These are phyloP conservation scores for Caenorhabditis becei DNA, from an alignment of 2,888 invertebrate species.

Conservation along the genomic window DNA sequence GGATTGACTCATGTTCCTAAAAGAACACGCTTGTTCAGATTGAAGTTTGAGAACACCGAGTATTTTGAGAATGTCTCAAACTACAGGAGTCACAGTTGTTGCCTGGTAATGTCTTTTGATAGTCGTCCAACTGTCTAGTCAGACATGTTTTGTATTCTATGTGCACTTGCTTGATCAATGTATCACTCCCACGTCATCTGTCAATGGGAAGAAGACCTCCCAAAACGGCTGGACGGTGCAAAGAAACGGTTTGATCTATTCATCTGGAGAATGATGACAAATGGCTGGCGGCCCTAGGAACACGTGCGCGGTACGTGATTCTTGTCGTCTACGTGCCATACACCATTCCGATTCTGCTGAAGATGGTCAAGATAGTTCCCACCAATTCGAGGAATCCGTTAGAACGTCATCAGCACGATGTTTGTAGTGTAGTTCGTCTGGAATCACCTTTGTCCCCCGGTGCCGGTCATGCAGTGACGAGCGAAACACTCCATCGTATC, in stretches of 20 bases:
- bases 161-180: no score
- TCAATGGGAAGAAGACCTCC: no score
- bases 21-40: no score
- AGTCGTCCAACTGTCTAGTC: not conserved
- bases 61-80: no score
- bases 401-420: not conserved
- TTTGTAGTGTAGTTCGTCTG: conserved; percentile 10
- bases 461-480: not conserved
- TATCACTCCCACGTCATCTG: no score
- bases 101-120: no score
- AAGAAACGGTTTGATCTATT: not conserved
- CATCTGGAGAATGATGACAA: conserved; percentile 19
- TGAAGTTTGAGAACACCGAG: no score
- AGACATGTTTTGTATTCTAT: not conserved
- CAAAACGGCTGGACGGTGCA: not conserved
- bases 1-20: no score
- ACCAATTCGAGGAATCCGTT: not conserved
- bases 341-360: not conserved
- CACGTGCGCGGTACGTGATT: conserved; percentile 35
- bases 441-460: conserved; percentile 3
- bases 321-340: conserved; percentile 32
- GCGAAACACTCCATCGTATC: conserved; percentile 7
- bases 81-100: no score
- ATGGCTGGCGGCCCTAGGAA: not conserved
- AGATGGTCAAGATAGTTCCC: not conserved